These are phyloP conservation scores for Tragulus kanchil DNA, from an alignment of 2,113 vertebrate genomes.

Conservation along the genomic window DNA sequence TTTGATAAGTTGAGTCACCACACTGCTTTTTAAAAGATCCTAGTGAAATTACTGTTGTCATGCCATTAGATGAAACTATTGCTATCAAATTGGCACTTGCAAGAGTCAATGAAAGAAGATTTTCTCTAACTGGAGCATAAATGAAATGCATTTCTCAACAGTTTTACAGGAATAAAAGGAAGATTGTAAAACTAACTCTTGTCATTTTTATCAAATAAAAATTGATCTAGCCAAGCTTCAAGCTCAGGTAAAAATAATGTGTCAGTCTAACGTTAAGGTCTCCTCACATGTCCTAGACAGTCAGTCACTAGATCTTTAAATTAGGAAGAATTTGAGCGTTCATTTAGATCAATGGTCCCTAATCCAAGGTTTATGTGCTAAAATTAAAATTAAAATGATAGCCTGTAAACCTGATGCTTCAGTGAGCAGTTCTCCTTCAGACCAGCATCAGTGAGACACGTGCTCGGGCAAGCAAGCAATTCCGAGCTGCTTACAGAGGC, in stretches of 20 bases:
- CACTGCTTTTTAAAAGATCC: not conserved
- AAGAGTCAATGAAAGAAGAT: not conserved
- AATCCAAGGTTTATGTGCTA: not conserved
- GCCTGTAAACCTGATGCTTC: not conserved
- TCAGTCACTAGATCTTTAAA: not conserved
- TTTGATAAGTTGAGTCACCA: not conserved
- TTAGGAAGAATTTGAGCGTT: not conserved
- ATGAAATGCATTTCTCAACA: not conserved
- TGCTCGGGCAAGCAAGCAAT: not conserved
- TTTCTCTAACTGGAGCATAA: not conserved
- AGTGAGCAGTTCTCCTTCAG: not conserved
- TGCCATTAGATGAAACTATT: not conserved
- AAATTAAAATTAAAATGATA: not conserved
- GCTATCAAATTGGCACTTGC: not conserved
- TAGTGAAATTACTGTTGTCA: constrained; percentile 5
- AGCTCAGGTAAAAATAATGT: not conserved
- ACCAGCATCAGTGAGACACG: not conserved
- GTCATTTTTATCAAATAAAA: not conserved
- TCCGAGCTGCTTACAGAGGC: not conserved
- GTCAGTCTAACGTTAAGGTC: not conserved
- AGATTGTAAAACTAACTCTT: not conserved
- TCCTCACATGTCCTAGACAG: not conserved
- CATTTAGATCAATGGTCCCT: not conserved
- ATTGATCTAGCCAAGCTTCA: not conserved
- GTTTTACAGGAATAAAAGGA: not conserved